Evolutionary conservation across 1,140 invertebrate species (phyloP), one percentile per base, ranked within the genome.

Genomic region (Vanessa atalanta): DNA sequence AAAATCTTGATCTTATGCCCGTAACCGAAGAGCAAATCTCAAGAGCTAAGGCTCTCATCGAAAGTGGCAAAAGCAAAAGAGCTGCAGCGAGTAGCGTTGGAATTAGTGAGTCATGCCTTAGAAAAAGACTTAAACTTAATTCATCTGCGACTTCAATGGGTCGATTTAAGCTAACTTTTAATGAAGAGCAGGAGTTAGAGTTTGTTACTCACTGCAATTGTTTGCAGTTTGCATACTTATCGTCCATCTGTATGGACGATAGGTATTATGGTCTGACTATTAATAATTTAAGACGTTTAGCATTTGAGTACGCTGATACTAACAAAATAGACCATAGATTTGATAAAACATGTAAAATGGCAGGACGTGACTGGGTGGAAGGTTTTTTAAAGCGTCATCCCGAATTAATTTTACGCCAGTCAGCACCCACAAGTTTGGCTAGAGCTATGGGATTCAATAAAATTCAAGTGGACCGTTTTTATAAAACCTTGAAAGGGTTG

Each of bases 361-460:
- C 77, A 53, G 77, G 74, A 23, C 53, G 64, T n/a, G 73, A 76
- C 12, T 79, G 77, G 77, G 37, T 76, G 13, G 26, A 63, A 37
- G 70, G 43, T 1, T 77, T 75, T 73, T 20, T 79, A 20, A 72
- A 73, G 16, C 55, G 73, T n/a, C 43, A 76, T 55, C 64, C 68
- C 4, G 37, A 73, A 15, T 31, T 80, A 51, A 55, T 47, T 47
- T 50, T 75, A 14, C 47, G 67, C 6, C 72, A 74, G 14, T 55
- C 75, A 55, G 55, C 16, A 2, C 53, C 68, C 1, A 77, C 72
- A 57, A 77, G 72, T 15, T 16, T 74, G 31, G 60, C 69, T 13
- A 48, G 72, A 20, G 76, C 77, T 5, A 82, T 75, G 13, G 79
- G 75, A 37, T 82, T 81, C 61, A 84, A 83, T 71, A 64, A 65